Conservation (phyloP, 2,797 vertebrate genomes). For the Pseudochirops corinnae region DNA sequence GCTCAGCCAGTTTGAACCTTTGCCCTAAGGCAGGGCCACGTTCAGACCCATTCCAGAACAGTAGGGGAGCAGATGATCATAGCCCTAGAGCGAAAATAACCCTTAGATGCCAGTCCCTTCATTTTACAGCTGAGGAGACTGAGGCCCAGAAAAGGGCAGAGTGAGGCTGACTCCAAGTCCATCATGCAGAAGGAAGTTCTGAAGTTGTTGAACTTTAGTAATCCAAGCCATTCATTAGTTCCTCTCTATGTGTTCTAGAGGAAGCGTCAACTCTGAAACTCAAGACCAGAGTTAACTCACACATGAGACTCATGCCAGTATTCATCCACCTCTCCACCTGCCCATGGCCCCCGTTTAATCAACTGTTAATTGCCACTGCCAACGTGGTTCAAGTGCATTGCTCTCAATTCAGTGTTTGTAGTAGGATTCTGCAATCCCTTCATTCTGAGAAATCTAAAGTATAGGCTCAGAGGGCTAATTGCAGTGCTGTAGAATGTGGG, state of each 20-base stretch:
- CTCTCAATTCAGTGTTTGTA: constrained; percentile 25
- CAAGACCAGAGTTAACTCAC: constrained; percentile 36
- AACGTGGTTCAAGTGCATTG: constrained; percentile 49
- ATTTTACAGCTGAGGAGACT: background rate
- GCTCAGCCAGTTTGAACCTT: background rate
- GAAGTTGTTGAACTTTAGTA: background rate
- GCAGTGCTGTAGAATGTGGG: constrained; percentile 9
- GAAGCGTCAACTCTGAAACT: constrained; percentile 32
- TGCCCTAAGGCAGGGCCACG: constrained; percentile 20
- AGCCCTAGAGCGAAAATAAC: background rate
- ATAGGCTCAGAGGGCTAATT: constrained; percentile 23
- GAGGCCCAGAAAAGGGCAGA: background rate
- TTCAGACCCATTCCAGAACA: background rate
- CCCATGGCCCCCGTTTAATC: background rate
- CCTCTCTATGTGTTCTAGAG: constrained; percentile 27
- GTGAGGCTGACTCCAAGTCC: background rate
- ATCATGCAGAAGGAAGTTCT: background rate
- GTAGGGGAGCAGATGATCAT: background rate
- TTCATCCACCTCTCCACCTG: background rate
- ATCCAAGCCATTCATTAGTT: constrained; percentile 11
- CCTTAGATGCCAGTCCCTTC: background rate
- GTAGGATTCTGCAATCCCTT: constrained; percentile 43
- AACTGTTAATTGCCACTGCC: constrained; percentile 38
- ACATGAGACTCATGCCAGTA: constrained; percentile 21
- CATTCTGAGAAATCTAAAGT: constrained; percentile 33